A percentile compares a stretch with the other conserved stretches of the same genome.
These are phyloP conservation scores for Venustoraphidia nigricollis DNA, from an alignment of 2,888 invertebrate genomes.

Conservation along the genomic window DNA sequence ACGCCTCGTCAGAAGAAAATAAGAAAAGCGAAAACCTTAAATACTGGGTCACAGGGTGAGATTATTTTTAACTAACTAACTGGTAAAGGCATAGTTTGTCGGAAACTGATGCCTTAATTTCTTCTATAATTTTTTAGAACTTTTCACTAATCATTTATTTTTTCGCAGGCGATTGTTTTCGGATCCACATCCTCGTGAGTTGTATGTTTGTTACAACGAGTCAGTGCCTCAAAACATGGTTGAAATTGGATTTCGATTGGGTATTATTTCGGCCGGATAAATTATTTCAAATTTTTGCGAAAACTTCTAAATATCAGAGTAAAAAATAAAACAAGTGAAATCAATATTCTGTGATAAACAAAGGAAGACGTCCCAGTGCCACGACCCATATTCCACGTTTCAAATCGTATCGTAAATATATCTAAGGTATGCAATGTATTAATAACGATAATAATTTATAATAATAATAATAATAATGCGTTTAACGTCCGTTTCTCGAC, in stretches of 20 bases:
- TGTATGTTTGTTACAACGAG: slow-evolving; percentile 79
- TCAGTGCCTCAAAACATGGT: slow-evolving; percentile 75
- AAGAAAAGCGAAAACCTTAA: slow-evolving; percentile 30
- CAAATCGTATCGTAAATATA: no score
- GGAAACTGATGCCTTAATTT: neutral
- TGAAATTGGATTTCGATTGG: slow-evolving; percentile 70
- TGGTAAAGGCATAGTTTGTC: neutral
- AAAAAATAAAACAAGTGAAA: no score
- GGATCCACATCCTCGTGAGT: slow-evolving; percentile 58
- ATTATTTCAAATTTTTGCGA: neutral
- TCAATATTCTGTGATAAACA: no score
- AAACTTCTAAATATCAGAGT: no score
- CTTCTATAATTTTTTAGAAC: slow-evolving; percentile 17
- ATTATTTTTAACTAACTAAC: slow-evolving; percentile 6
- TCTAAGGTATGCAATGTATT: no score
- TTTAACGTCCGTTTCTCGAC: no score
- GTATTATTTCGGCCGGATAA: slow-evolving; percentile 29
- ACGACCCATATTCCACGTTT: no score
- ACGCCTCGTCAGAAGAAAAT: slow-evolving; percentile 26
- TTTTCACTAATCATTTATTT: slow-evolving; percentile 5
- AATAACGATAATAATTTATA: no score
- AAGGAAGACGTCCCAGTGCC: no score
- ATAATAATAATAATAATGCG: no score
- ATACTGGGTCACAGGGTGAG: slow-evolving; percentile 73
- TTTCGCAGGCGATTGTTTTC: slow-evolving; percentile 55